Evolutionary conservation across 2,888 invertebrate genomes (phyloP).

Genomic region (Diogma glabrata): DNA sequence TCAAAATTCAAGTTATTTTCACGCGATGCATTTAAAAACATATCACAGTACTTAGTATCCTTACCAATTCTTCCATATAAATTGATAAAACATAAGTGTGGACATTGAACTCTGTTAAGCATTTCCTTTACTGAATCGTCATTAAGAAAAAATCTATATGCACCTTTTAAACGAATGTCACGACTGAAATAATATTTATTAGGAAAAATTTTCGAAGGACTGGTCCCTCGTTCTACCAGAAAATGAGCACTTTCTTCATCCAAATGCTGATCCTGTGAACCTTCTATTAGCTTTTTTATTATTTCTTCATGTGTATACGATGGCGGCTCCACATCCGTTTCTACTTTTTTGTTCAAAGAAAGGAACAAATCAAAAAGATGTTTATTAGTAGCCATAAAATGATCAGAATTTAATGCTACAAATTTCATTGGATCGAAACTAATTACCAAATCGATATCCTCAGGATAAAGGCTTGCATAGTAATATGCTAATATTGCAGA

Average conservation of each 20-base stretch:
- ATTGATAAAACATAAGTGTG: no score
- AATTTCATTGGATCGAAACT: conserved; percentile 33
- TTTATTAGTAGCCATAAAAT: conserved; percentile 31
- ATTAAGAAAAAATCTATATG: no score
- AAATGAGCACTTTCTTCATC: conserved; percentile 44
- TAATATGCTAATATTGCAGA: conserved; percentile 50
- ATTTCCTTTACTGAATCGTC: no score
- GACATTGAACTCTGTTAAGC: no score
- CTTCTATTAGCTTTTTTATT: conserved; percentile 36
- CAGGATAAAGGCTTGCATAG: conserved; percentile 47
- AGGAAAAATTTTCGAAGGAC: conserved; percentile 42
- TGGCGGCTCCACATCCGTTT: conserved; percentile 42
- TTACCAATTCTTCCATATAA: no score
- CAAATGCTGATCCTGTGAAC: conserved; percentile 43
- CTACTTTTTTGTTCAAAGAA: conserved; percentile 35
- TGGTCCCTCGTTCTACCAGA: conserved; percentile 45
- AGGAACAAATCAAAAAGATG: conserved; percentile 38
- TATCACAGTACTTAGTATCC: no score
- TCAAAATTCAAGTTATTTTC: no score
- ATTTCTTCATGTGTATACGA: conserved; percentile 47
- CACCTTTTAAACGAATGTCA: conserved; percentile 46
- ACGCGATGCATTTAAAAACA: no score
- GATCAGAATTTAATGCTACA: conserved; percentile 26
- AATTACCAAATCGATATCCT: conserved; percentile 34
- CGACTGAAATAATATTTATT: conserved; percentile 49